phyloP scores from a whole-genome alignment of 1,140 invertebrate genomes.

The Drosophila mauritiana region DNA sequence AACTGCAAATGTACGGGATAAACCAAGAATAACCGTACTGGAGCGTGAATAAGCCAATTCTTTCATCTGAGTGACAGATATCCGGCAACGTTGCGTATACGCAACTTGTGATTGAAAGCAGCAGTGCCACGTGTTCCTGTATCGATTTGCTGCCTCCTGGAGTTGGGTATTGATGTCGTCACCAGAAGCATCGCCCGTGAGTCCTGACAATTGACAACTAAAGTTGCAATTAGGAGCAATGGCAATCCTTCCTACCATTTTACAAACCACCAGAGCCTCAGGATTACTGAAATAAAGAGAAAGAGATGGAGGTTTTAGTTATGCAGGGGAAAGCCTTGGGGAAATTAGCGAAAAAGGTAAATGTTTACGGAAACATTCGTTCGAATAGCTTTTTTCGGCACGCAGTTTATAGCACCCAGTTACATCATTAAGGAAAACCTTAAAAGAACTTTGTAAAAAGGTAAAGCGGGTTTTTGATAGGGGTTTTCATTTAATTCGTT shows the following conservation, averaged over 20 bases:
- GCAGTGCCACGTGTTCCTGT: constrained; percentile 4
- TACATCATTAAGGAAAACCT: constrained; percentile 18
- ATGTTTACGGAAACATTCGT: constrained; percentile 52
- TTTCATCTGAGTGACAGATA: constrained; percentile 20
- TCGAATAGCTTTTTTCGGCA: constrained; percentile 50
- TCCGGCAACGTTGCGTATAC: constrained; percentile 46
- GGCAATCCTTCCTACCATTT: constrained; percentile 11
- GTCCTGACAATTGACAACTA: constrained; percentile 36
- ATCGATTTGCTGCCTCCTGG: constrained; percentile 24
- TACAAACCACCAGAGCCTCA: neutral
- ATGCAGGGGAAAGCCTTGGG: constrained; percentile 69
- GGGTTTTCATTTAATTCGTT: no score
- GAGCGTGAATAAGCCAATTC: constrained; percentile 24
- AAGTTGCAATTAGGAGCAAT: constrained; percentile 41
- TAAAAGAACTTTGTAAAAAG: constrained; percentile 4
- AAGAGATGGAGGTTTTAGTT: constrained; percentile 56
- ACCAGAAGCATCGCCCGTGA: constrained; percentile 5
- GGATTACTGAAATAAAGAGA: constrained; percentile 11
- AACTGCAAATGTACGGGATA: constrained; percentile 42
- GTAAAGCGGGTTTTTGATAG: neutral
- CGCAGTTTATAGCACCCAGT: constrained; percentile 35
- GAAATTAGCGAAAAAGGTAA: constrained; percentile 72
- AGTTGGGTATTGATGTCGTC: constrained; percentile 31
- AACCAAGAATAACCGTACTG: constrained; percentile 21
- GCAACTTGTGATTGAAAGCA: constrained; percentile 37